Conservation (phyloP, 2,797 vertebrate species). For the Lepidocolaptes lacrymiger region DNA sequence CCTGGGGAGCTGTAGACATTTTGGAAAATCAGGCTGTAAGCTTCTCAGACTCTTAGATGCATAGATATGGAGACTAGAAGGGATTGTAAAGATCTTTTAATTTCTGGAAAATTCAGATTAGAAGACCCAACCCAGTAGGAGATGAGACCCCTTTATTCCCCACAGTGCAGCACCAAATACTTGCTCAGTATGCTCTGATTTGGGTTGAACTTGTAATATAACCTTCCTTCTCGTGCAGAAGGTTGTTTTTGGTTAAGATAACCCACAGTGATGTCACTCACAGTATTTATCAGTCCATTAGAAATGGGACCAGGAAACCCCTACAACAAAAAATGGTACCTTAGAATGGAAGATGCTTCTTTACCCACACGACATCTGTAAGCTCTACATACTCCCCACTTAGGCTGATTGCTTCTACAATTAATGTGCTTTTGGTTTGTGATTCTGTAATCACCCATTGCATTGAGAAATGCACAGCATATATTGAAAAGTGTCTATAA, state of each 20-base stretch:
- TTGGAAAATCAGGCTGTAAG: background rate
- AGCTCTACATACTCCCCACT: background rate
- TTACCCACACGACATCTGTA: background rate
- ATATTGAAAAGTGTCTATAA: constrained; percentile 33
- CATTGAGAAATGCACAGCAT: constrained; percentile 41
- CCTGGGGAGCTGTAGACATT: background rate
- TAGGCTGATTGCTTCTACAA: constrained; percentile 37
- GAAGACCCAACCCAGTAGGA: background rate
- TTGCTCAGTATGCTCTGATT: background rate
- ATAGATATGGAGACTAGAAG: background rate
- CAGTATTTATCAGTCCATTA: background rate
- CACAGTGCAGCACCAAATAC: background rate
- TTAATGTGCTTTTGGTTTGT: constrained; percentile 35
- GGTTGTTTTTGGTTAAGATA: background rate
- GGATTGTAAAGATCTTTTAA: background rate
- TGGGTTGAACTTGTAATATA: background rate
- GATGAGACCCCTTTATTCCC: background rate
- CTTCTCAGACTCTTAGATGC: background rate
- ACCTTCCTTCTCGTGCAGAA: background rate
- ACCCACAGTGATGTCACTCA: background rate
- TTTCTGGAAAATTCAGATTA: background rate
- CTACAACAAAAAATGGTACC: background rate
- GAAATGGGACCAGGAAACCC: background rate
- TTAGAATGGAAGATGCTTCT: background rate
- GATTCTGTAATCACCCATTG: constrained; percentile 8